phyloP scores from a whole-genome alignment of 30 jellyfish, hydroid and myxozoan species.

The Morbakka virulenta region DNA sequence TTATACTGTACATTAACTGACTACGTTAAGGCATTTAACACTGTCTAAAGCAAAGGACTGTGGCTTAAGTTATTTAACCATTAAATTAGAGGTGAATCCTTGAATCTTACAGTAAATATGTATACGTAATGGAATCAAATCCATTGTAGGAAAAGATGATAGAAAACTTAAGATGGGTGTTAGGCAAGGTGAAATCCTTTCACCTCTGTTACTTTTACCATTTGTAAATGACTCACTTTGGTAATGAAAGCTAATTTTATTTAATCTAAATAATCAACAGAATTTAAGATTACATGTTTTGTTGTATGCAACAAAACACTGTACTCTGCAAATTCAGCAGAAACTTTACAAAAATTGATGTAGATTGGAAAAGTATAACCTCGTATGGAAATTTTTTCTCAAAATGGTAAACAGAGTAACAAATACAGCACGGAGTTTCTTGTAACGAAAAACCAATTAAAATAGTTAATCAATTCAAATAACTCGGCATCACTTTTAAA shows the following conservation, averaged over 20 bases:
- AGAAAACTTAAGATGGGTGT: no score
- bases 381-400: slow-evolving; percentile 8
- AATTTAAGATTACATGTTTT: background rate
- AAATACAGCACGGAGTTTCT: no score
- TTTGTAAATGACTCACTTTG: background rate
- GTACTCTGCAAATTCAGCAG: slow-evolving; percentile 1
- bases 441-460: slow-evolving; percentile 3
- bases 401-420: slow-evolving; percentile 10
- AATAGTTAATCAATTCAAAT: background rate
- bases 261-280: slow-evolving; percentile 1
- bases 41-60: no score
- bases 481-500: slow-evolving; percentile 10
- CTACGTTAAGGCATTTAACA: no score
- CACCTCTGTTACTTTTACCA: background rate
- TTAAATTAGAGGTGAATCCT: no score
- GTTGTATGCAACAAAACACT: background rate
- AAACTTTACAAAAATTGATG: background rate
- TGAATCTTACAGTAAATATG: no score
- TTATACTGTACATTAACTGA: no score
- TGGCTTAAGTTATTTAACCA: no score
- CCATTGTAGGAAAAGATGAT: no score
- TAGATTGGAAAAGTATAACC: background rate
- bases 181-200: no score
- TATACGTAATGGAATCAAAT: no score
- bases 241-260: background rate